Evolutionary conservation across 2,797 vertebrate species (phyloP).

Genomic region (Caiman crocodilus): DNA sequence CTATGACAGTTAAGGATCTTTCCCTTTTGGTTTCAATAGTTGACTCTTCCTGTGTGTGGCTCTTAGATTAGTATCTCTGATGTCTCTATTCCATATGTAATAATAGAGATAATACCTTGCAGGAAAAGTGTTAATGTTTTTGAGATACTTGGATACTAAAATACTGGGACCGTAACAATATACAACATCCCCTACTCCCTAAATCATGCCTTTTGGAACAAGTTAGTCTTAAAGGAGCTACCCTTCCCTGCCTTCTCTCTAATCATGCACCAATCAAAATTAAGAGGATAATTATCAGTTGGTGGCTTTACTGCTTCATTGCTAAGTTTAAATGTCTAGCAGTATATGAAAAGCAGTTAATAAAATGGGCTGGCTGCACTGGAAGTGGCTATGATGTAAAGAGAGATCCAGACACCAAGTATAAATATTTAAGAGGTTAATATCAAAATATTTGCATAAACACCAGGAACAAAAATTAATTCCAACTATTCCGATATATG

Average conservation of each 20-base stretch:
- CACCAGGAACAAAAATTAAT: not conserved
- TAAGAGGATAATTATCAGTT: fast-evolving
- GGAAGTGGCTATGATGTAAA: not conserved
- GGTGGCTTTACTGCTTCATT: not conserved
- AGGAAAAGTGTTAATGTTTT: no score
- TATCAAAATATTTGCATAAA: not conserved
- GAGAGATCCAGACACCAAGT: not conserved
- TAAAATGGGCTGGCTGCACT: not conserved
- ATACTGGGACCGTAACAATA: fast-evolving
- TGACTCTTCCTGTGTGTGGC: not conserved
- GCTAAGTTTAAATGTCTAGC: not conserved
- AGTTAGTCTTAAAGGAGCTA: not conserved
- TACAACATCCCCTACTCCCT: no score
- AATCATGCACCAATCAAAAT: not conserved
- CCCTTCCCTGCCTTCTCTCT: not conserved
- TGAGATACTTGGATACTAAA: not conserved
- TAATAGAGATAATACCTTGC: no score
- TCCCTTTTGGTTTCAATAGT: not conserved
- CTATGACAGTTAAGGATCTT: not conserved
- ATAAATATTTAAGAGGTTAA: not conserved
- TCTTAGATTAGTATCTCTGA: no score
- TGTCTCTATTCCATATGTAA: no score
- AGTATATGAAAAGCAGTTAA: not conserved
- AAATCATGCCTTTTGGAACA: not conserved
- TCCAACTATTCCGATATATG: not conserved